Evolutionary conservation across 92 coral and sea anemone genomes (phyloP).

Genomic region (Metridium senile): DNA sequence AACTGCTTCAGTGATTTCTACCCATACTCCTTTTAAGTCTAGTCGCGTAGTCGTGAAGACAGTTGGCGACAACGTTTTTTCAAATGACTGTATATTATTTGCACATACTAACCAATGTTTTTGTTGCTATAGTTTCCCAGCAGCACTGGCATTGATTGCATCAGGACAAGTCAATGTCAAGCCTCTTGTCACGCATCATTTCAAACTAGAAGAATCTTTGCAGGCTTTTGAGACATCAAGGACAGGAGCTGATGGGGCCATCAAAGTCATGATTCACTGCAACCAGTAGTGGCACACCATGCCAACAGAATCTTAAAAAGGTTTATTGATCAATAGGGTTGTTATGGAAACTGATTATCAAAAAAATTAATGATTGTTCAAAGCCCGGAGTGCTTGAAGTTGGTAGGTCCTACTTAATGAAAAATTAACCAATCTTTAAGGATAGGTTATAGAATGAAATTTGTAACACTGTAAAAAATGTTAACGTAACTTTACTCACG

Average conservation of each 20-base stretch:
- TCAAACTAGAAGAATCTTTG: conserved; percentile 77
- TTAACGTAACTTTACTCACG: too few species aligned
- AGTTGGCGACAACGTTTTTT: too few species aligned
- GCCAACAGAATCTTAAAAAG: conserved; percentile 8
- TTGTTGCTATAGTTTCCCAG: conserved; percentile 67
- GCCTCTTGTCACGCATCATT: conserved; percentile 90
- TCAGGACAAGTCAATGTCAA: conserved; percentile 92
- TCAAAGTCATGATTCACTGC: conserved; percentile 94
- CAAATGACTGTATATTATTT: background rate
- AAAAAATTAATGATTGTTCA: too few species aligned
- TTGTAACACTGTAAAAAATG: too few species aligned
- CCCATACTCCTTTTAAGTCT: too few species aligned
- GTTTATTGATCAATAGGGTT: background rate
- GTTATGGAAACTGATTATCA: background rate
- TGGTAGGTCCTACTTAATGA: too few species aligned
- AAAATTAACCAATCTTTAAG: too few species aligned
- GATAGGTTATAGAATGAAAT: too few species aligned
- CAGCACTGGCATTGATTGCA: conserved; percentile 86
- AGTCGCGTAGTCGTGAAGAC: too few species aligned
- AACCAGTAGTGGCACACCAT: conserved; percentile 37
- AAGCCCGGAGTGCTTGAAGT: too few species aligned
- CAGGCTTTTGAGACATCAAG: conserved; percentile 90
- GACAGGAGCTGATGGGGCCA: conserved; percentile 94
- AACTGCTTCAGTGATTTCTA: too few species aligned
- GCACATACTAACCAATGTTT: background rate